Evolutionary conservation across 2,888 invertebrate species (phyloP), one percentile per base, ranked within the genome.

Genomic region (Epinotia ramella): DNA sequence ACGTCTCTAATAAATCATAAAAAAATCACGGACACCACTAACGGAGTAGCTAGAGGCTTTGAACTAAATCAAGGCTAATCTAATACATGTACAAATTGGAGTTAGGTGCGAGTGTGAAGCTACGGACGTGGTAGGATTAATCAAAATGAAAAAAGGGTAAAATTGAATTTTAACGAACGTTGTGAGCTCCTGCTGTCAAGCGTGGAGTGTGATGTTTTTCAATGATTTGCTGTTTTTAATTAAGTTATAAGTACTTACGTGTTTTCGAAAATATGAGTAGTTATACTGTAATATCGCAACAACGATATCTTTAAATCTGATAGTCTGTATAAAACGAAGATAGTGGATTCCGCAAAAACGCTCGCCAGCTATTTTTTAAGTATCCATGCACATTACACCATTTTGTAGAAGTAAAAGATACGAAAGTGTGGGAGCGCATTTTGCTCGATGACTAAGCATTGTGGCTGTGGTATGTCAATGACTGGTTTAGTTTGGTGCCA

Each of bases 1-100:
- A 83, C 79, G 81, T 81, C 82, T 82, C 80, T 84, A 83, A 86
- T 84, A 84, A 84, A 82, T 83, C 79, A 83, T 82, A 84, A 87
- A 87, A n/a, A 89, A 88, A 81, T 79, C 80, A 84, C 83, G 83
- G 76, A 80, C 81, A 80, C 82, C 69, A 69, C 76, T 77, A 83
- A 82, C 82, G 81, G 81, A 78, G n/a, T n/a, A n/a, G n/a, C n/a
- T n/a, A n/a, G 82, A 81, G 89, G 84, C 90, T 89, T 89, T 91
- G 89, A 91, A 91, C 91, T 88, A 81, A 83, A 87, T 87, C 91
- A 91, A 91, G 91, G 91, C 83, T 85, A 84, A 78, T 79, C 73
- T 77, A 66, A 33, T 33, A 77, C 63, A 60, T 53, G 40, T 67
- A 53, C 46, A 62, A 64, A 68, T 46, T 64, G 75, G 28, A 60